phyloP scores from a whole-genome alignment of 2,888 invertebrate species.

The Allygus modestus region DNA sequence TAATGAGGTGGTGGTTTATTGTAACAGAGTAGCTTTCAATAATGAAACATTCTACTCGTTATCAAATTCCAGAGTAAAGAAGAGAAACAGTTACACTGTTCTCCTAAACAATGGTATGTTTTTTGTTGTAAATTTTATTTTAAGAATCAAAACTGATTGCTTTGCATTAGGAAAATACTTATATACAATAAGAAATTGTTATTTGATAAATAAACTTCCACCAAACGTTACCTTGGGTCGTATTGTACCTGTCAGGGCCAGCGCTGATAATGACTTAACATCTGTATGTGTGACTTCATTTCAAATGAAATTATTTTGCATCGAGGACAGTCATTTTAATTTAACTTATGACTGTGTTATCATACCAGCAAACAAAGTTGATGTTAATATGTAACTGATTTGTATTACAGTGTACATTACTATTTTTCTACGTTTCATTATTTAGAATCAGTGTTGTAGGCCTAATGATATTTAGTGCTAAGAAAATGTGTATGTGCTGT shows the following conservation, averaged over 20 bases:
- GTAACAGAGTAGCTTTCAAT: not conserved
- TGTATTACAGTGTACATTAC: no score
- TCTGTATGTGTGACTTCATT: not conserved
- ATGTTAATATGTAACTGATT: not conserved
- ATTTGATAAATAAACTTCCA: not conserved
- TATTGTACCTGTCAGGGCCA: not conserved
- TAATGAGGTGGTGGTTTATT: not conserved
- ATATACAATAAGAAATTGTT: not conserved
- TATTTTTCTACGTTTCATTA: no score
- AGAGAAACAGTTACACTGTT: not conserved
- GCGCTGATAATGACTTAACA: not conserved
- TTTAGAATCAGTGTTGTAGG: no score
- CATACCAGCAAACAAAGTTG: not conserved
- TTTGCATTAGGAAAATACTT: not conserved
- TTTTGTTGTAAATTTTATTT: not conserved
- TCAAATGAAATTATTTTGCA: not conserved
- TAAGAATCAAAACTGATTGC: not conserved
- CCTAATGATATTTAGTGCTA: no score
- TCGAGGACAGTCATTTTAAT: not conserved
- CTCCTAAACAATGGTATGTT: not conserved
- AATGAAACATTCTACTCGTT: not conserved
- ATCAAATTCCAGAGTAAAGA: not conserved
- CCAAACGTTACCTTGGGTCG: not conserved
- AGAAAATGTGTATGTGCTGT: no score
- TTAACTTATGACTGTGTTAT: not conserved